Evolutionary conservation across 2,113 vertebrate genomes (phyloP).

Genomic region (Corythoichthys haematopterus): DNA sequence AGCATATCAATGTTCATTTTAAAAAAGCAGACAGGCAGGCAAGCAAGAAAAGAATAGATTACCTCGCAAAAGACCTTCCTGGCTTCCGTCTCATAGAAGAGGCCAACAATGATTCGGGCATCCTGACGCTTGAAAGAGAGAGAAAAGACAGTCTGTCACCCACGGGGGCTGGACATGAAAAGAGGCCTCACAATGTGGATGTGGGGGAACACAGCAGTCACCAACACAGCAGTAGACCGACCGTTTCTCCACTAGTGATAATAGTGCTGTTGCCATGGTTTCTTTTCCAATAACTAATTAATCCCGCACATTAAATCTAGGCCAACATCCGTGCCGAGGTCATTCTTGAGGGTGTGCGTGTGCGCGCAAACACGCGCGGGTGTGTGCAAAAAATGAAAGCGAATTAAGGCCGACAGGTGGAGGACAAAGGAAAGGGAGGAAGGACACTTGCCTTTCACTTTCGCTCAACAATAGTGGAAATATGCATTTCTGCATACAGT

Average conservation of each 20-base stretch:
- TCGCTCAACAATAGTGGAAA: neutral
- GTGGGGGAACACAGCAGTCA: slow-evolving; percentile 8
- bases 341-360: slow-evolving; percentile 5
- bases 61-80: slow-evolving; percentile 92
- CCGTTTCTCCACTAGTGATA: slow-evolving; percentile 22
- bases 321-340: slow-evolving; percentile 25
- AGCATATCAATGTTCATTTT: neutral
- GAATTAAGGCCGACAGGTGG: neutral
- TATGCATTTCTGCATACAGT: no score
- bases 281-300: slow-evolving; percentile 45
- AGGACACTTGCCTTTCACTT: neutral
- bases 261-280: slow-evolving; percentile 50
- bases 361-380: neutral
- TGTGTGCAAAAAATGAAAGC: neutral
- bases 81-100: slow-evolving; percentile 89
- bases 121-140: slow-evolving; percentile 76
- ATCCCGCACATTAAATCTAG: slow-evolving; percentile 53
- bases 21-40: neutral
- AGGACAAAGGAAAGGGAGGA: neutral
- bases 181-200: neutral
- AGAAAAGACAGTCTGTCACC: slow-evolving; percentile 14
- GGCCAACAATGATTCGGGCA: slow-evolving; percentile 86
- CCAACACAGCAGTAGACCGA: slow-evolving; percentile 12
- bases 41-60: slow-evolving; percentile 10
- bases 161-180: neutral